phyloP scores from a whole-genome alignment of 2,888 invertebrate genomes.

The Himalopsyche tibetana region DNA sequence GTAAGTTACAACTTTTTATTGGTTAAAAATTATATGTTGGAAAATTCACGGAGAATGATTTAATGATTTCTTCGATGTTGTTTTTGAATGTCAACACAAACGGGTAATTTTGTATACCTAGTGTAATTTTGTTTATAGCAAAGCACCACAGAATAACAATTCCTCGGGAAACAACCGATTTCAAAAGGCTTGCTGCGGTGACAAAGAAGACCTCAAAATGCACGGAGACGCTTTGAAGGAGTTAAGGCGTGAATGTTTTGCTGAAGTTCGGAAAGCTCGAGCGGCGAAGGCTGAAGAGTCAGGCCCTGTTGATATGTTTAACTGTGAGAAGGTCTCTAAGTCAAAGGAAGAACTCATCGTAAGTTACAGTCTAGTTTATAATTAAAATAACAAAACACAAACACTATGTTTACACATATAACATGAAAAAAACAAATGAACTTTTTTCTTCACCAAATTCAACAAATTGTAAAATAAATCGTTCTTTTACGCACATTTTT shows the following conservation, averaged over 20 bases:
- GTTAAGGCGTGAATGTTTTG: conserved; percentile 63
- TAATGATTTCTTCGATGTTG: no score
- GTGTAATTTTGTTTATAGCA: neutral
- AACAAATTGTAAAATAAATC: no score
- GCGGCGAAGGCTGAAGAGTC: conserved; percentile 48
- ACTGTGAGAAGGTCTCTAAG: conserved; percentile 69
- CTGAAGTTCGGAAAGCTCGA: conserved; percentile 54
- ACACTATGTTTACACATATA: no score
- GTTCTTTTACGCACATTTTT: no score
- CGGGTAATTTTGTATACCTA: no score
- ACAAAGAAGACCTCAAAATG: conserved; percentile 65
- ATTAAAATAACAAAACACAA: no score
- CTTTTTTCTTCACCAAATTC: no score
- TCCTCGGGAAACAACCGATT: conserved; percentile 51
- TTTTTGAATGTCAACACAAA: no score
- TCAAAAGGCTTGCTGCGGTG: conserved; percentile 63
- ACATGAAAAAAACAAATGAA: no score
- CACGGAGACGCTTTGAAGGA: conserved; percentile 64
- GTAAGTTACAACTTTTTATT: no score
- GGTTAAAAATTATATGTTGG: no score
- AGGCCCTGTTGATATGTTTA: conserved; percentile 67
- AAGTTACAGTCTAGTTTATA: conserved; percentile 63
- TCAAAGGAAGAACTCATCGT: conserved; percentile 69
- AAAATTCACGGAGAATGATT: no score
- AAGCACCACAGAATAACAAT: neutral